Evolutionary conservation across 1,140 invertebrate genomes (phyloP), one percentile per base, ranked within the genome.

Genomic region (Drosophila obscura): DNA sequence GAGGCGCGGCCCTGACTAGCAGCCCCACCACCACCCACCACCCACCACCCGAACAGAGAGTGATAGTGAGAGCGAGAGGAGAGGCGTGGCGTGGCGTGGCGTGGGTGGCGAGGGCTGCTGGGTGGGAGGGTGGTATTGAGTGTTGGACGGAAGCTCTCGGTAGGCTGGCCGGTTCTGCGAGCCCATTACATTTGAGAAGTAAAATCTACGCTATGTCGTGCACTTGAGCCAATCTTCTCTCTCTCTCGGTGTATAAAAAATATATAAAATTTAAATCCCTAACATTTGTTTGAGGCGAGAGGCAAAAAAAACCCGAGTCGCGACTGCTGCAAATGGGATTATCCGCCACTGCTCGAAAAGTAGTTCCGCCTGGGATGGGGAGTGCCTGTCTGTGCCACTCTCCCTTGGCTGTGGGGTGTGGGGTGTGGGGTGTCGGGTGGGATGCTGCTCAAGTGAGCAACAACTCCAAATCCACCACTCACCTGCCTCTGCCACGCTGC

Each of bases 121-220:
- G 22, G 22, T 24, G 46, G 15, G 57, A 26, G 55, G 15, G n/a
- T 19, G 7, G 19, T 2, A 26, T 41, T 44, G 39, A 13, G 19
- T 28, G 2, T 28, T 26, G 4, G 44, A 35, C 19, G 22, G 8
- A n/a, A 49, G 19, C 4, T 9, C 15, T 7, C n/a, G 35, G 24
- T 39, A 48, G 15, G 15, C 5, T 26, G 22, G 28, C 24, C 1
- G 13, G 11, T 66, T 35, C 88, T 90, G 88, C 9, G 59, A 68
- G 77, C 88, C 88, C 73, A 58, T 51, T 89, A 84, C 80, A 90
- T 84, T 90, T 90, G 88, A 90, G 88, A 90, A 90, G 84, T 83
- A 87, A 90, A 90, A 90, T 90, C 88, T 90, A 84, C 83, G 77
- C 80, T 61, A 71, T 77, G 83, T 79, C 78, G 73, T 59, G 43